Evolutionary conservation across 2,113 vertebrate species (phyloP), one percentile per base, ranked within the genome.

Genomic region (Eurystomus gularis): DNA sequence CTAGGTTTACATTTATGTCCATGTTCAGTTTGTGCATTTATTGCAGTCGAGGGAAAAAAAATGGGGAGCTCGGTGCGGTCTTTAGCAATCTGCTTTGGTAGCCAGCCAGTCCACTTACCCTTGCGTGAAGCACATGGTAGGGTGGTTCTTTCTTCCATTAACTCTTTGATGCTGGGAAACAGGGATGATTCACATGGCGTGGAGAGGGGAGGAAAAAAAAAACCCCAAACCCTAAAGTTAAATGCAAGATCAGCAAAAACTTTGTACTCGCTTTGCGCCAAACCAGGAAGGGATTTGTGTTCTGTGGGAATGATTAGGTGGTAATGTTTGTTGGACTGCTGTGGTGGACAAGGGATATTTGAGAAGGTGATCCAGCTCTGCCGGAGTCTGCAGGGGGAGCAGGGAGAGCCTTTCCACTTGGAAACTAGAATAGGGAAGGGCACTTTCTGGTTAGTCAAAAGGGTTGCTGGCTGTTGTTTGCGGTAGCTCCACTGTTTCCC

Each of bases 21-120:
- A 28, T 86, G 24, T 92, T 76, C 73, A 88, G 61, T 83, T 49
- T 55, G 83, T 93, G 48, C 1, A 1, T 57, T 88, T 87, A 80
- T 90, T 94, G 58, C 72, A 90, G 49, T 65, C 1, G 4, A 42
- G 57, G 58, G 81, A 82, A 86, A 87, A 65, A 91, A 92, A 91
- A 48, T 70, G 48, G 73, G 95, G 80, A 96, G 86, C 95, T 93
- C 0, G 0, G 68, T 78, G 69, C 65, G 85, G 81, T 72, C 71
- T 96, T 94, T 97, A 94, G 73, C 73, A 75, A 72, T 93, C 84
- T 92, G 65, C 92, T 97, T 96, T 96, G 94, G 85, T 96, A 81
- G 39, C 49, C 71, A 75, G 87, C 94, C 83, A 71, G 62, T 80
- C n/a, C 78, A 46, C 76, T 91, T 90, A 88, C 33, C 85, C 60